Base-by-base conservation (phyloP, 2,888 invertebrate genomes). In the Clistopyga incitator region DNA sequence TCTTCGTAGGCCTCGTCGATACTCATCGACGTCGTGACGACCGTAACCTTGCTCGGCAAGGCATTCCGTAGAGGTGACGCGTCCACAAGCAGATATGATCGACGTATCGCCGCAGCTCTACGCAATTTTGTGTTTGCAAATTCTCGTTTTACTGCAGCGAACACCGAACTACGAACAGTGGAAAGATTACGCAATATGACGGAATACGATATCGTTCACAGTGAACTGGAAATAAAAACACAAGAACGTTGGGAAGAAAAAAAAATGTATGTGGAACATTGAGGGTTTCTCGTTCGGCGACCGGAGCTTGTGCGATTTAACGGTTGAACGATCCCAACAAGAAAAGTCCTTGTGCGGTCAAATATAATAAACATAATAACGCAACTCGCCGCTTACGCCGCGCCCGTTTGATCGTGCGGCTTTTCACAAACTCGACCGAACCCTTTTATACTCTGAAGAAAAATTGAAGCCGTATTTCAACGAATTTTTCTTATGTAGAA, bases 21-120 rank as follows among this genome's bases (percentile, higher is more conserved):
- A 25, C 56, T 23, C 68, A 52, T 38, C 42, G 47, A 25, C 74
- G 74, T 64, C 52, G n/a, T 20, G 47, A 50, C 10, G 74, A 56
- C 54, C 25, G 34, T 42, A 52, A 71, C 68, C 64, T 81, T 47
- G 88, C 85, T 88, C 83, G 89, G 45, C 84, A 59, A 71, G 52
- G 72, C 87, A 90, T 89, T 88, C 86, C 88, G 83, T 42, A 74
- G 81, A 84, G 87, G 74, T 87, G 88, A 89, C 88, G 88, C 85
- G 81, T 64, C 64, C 15, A 54, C 23, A 11, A 52, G 47, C 38
- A 47, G 29, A 59, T 18, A 56, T 71, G 64, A 78, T 50, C 25
- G 81, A 78, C 81, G 59, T 34, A 8, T 59, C 45, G 4, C 6
- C 23, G 52, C 15, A 52, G 34, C 52, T 54, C 64, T 65, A 71